Evolutionary conservation across 1,140 invertebrate species (phyloP), one percentile per base, ranked within the genome.

Genomic region (Leguminivora glycinivorella): DNA sequence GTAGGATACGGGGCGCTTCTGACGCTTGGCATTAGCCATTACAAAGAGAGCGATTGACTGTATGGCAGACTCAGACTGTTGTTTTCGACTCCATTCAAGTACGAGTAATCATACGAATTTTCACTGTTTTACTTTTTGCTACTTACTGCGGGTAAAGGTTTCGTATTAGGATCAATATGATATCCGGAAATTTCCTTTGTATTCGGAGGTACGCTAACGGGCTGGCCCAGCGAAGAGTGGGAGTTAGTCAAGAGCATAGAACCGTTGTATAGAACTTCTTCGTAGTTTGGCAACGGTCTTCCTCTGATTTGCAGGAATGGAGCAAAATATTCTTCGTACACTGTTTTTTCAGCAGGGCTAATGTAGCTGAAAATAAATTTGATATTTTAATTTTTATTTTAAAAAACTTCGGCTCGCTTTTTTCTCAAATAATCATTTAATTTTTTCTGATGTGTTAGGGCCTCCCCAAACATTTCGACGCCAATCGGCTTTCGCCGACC

Each of bases 241-340:
- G 76, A 78, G 25, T 80, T 80, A 14, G 74, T 75, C 12, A 80
- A 34, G 14, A 80, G 43, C 31, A 80, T 25, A 12, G 75, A 77
- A 25, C 58, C 67, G 17, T 77, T 79, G 24, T 75, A 72, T 38
- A 70, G 71, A 1, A 74, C 43, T 63, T 77, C 73, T 0, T 74
- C 25, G 22, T 71, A 56, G 0, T 72, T 1, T 1, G 78, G 74
- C 31, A 79, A 56, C 3, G 14, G 19, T n/a, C 69, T 34, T 10
- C 73, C 73, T 63, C 77, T 58, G 6, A 74, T 77, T 10, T 38
- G 68, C 6, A 72, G 66, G n/a, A 73, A 63, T 4, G 74, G 66
- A 7, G 70, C 72, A n/a, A 72, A 79, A 17, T 43, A 66, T 22
- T 72, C 60, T 56, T 75, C 56, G 31, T 75, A 83, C 10, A 76